These are phyloP conservation scores for Lemur catta DNA, from an alignment of 2,797 vertebrate genomes.

Conservation along the genomic window DNA sequence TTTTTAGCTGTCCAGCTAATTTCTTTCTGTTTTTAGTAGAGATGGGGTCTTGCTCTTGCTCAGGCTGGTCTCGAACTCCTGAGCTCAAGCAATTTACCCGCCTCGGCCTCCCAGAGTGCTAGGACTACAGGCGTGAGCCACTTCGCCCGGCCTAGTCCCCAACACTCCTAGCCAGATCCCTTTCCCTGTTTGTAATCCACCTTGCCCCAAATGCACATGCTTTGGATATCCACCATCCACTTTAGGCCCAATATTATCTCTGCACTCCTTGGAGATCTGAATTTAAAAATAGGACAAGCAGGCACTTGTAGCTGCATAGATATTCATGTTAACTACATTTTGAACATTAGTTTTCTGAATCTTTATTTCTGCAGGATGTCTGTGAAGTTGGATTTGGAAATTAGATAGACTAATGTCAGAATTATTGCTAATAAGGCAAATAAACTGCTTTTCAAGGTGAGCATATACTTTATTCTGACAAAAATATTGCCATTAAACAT, in stretches of 20 bases:
- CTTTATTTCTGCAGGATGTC: neutral
- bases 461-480: slow-evolving; percentile 20
- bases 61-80: no score
- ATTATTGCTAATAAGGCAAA: slow-evolving; percentile 28
- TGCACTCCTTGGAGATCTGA: neutral
- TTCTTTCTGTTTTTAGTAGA: no score
- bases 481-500: neutral
- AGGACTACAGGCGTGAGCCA: no score
- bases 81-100: no score
- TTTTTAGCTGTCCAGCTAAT: no score
- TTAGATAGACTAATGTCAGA: slow-evolving; percentile 15
- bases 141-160: no score
- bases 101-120: no score
- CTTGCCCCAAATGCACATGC: neutral
- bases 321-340: slow-evolving; percentile 6
- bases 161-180: no score
- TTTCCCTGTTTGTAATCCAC: neutral
- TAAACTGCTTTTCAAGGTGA: slow-evolving; percentile 43
- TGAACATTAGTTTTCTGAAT: neutral
- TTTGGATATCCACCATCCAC: neutral
- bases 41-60: no score
- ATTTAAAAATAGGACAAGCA: neutral
- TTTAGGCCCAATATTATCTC: neutral
- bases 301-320: neutral
- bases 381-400: neutral